Conservation (phyloP, 2,113 vertebrate species). For the Tylochromis polylepis region DNA sequence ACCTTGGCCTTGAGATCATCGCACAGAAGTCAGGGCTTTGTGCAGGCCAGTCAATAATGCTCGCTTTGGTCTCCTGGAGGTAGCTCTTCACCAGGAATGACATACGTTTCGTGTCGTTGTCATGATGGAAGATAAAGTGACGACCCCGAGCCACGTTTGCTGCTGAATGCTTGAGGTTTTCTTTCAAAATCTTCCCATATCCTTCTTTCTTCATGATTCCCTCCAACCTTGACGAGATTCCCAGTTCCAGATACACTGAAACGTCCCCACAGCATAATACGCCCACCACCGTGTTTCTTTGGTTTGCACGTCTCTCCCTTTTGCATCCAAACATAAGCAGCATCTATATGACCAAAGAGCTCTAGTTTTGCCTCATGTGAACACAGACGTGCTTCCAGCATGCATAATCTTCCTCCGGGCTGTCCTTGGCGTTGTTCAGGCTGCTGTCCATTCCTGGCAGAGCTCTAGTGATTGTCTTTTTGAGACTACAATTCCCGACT, state of each 20-base stretch:
- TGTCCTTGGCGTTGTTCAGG: not conserved
- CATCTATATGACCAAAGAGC: not conserved
- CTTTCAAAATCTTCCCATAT: not conserved
- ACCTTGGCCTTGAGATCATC: accelerated
- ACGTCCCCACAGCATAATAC: not conserved
- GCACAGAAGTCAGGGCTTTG: not conserved
- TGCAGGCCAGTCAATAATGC: not conserved
- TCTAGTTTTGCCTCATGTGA: not conserved
- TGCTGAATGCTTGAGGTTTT: not conserved
- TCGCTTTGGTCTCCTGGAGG: not conserved
- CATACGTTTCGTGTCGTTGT: accelerated
- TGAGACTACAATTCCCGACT: not conserved
- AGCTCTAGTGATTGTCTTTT: not conserved
- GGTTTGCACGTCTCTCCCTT: not conserved
- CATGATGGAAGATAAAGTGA: too few species aligned
- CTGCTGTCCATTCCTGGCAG: not conserved
- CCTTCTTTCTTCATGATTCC: not conserved
- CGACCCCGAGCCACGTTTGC: not conserved
- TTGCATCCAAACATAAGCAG: not conserved
- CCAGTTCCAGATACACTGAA: not conserved
- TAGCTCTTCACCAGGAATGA: not conserved
- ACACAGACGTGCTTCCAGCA: not conserved
- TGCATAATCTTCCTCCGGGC: not conserved
- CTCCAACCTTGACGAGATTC: not conserved
- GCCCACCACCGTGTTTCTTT: accelerated